These are phyloP conservation scores for Microplitis mediator DNA, from an alignment of 1,140 invertebrate genomes.

Conservation along the genomic window DNA sequence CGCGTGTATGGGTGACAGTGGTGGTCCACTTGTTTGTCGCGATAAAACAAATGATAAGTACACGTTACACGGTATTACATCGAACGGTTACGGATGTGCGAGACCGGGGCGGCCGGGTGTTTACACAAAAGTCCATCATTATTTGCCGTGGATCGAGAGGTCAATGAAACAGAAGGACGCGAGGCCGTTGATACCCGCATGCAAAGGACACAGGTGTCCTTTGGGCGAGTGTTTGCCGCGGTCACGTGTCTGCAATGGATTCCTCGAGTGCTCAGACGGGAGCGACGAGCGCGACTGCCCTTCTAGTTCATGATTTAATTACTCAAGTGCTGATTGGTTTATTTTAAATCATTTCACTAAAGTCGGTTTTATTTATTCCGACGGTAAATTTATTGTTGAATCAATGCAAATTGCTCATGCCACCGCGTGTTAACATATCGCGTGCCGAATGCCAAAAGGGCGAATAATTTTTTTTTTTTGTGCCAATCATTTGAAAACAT, in stretches of 20 bases:
- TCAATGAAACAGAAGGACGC: constrained; percentile 59
- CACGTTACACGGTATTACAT: constrained; percentile 70
- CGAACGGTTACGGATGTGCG: constrained; percentile 87
- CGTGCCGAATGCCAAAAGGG: no score
- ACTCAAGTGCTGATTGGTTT: no score
- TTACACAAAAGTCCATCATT: constrained; percentile 84
- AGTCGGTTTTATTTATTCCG: not conserved
- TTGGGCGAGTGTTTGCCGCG: constrained; percentile 76
- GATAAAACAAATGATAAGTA: constrained; percentile 54
- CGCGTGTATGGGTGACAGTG: constrained; percentile 71
- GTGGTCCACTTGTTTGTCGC: constrained; percentile 69
- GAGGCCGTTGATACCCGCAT: constrained; percentile 50
- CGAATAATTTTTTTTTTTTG: no score
- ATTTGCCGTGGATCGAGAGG: constrained; percentile 77
- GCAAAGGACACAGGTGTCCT: constrained; percentile 75
- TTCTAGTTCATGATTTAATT: not conserved
- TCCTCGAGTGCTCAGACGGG: constrained; percentile 76
- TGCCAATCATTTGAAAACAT: no score
- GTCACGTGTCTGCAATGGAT: constrained; percentile 76
- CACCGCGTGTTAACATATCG: not conserved
- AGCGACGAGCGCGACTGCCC: constrained; percentile 69
- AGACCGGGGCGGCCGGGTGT: constrained; percentile 83
- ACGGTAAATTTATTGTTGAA: not conserved
- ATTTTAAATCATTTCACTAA: not conserved
- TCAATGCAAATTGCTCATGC: no score